phyloP scores from a whole-genome alignment of 2,888 invertebrate species.

The Archips xylosteana region DNA sequence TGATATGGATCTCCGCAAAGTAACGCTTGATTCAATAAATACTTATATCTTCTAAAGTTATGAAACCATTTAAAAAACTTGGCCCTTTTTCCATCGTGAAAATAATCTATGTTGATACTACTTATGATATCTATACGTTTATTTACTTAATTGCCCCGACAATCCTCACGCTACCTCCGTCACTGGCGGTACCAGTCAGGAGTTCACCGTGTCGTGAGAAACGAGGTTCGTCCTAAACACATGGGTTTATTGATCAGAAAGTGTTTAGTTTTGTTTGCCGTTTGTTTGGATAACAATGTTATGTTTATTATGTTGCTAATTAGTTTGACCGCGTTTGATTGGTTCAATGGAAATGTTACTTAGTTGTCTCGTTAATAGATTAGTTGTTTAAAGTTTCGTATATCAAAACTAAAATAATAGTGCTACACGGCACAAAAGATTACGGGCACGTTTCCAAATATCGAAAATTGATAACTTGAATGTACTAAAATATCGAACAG shows the following conservation, averaged over 20 bases:
- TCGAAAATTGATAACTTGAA: too few relatives aligned
- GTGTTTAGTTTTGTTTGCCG: constrained; percentile 9
- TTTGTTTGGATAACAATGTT: constrained; percentile 2
- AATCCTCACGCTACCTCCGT: constrained; percentile 31
- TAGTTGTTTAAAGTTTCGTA: too few relatives aligned
- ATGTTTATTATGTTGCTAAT: not conserved
- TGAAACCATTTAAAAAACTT: not conserved
- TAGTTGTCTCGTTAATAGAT: not conserved
- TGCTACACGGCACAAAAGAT: too few relatives aligned
- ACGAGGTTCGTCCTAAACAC: constrained; percentile 8
- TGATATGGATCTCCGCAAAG: too few relatives aligned
- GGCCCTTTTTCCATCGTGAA: not conserved
- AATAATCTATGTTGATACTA: not conserved
- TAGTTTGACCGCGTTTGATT: not conserved
- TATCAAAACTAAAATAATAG: too few relatives aligned
- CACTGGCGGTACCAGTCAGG: constrained; percentile 29
- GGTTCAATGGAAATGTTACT: not conserved
- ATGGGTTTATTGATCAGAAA: not conserved
- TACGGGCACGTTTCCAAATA: too few relatives aligned
- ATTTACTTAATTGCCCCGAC: constrained; percentile 32
- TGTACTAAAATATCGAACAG: too few relatives aligned
- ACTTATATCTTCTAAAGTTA: not conserved
- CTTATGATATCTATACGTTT: not conserved
- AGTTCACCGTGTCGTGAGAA: constrained; percentile 22
- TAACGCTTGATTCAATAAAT: too few relatives aligned